phyloP scores from a whole-genome alignment of 2,113 vertebrate genomes.

The Pterocles orientalis region DNA sequence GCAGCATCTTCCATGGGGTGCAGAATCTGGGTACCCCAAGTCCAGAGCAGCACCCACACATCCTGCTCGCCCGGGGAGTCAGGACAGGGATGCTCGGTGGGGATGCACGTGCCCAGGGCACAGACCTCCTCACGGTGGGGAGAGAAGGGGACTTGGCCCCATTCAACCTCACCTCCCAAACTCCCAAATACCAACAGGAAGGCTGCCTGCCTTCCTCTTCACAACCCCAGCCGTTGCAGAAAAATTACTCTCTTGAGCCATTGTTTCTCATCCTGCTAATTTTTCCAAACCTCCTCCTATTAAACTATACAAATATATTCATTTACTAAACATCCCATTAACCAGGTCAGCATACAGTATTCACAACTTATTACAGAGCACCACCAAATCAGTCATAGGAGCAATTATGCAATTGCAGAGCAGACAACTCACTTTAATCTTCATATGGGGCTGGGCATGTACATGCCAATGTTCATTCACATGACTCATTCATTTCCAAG shows the following conservation, averaged over 20 bases:
- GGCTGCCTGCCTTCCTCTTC: not conserved
- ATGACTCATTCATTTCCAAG: conserved; percentile 15
- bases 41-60: accelerated
- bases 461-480: conserved; percentile 24
- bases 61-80: not conserved
- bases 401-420: conserved; percentile 36
- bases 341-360: conserved; percentile 35
- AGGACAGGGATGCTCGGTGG: not conserved
- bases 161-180: not conserved
- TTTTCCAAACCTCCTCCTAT: conserved; percentile 45
- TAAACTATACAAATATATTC: conserved; percentile 58
- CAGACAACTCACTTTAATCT: conserved; percentile 54
- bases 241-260: not conserved
- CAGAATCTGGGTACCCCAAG: not conserved
- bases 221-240: not conserved
- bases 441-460: not conserved
- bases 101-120: accelerated
- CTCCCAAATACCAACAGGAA: not conserved
- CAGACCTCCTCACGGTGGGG: accelerated
- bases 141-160: not conserved
- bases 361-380: conserved; percentile 48
- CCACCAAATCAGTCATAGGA: conserved; percentile 49
- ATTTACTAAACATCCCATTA: conserved; percentile 64
- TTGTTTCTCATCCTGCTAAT: conserved; percentile 40
- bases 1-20: not conserved